Base-by-base conservation (phyloP, 2,113 vertebrate genomes). In the Antigone vipio region DNA sequence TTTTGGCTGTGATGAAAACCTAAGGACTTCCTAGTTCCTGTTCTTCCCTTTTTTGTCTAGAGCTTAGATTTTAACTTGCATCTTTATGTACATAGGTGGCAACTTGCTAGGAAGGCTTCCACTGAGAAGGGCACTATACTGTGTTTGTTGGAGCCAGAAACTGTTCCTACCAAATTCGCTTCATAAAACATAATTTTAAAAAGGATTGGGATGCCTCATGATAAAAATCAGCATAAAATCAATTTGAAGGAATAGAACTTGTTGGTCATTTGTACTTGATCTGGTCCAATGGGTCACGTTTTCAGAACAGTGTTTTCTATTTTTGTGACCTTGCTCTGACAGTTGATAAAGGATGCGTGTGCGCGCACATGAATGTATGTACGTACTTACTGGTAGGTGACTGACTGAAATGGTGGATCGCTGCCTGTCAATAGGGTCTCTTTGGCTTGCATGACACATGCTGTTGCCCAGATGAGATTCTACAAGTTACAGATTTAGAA, bases 341-440 rank as follows among this genome's bases (percentile, higher is more conserved):
- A 71, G 18, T 73, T 85, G 67, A 74, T 16, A 56, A 35, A 80
- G 22, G 13, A 9, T 11, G 32, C 3, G 5, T 58, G 30, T 34
- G 10, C 5, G 13, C 0, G 1, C 2, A 1, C 15, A 16, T n/a
- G 32, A 63, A 47, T 34, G 15, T 38, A 0, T 20, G 15, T 53
- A 27, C 15, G 3, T 23, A 13, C 42, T 35, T 50, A 30, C 35
- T 68, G 35, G 26, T 23, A 76, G 58, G 11, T 67, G 29, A 49
- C 52, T 32, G 30, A 67, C 6, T 20, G 55, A 63, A 67, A 49
- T 10, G 20, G 45, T 85, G 30, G 26, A 60, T 35, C 80, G 23
- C 17, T 44, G 9, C 44, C 55, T 76, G 38, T n/a, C n/a, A 29
- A 29, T 24, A 34, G 27, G 72, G 52, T 40, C 20, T 55, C 24